Evolutionary conservation across 2,888 invertebrate genomes (phyloP), one percentile per base, ranked within the genome.

Genomic region (Chrysina gloriosa): DNA sequence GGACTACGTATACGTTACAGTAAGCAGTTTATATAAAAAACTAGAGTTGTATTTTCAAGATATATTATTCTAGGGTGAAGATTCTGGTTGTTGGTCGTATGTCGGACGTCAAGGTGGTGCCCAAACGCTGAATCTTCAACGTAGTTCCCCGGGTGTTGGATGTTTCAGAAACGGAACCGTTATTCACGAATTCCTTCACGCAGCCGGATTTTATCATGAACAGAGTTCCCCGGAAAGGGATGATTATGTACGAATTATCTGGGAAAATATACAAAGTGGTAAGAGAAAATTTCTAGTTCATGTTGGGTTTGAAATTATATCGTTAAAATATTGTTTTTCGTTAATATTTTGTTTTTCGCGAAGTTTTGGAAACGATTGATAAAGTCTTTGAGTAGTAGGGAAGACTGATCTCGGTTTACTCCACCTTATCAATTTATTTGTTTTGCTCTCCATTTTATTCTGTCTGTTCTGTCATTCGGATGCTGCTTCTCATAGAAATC

Each of bases 171-270:
- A 86, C 68, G 90, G 92, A 14, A 90, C 90, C 5, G 86, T 92
- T 2, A 86, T 91, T 3, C 93, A 95, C 77, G 94, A 94, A 80
- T 85, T 94, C 78, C 85, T 94, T 75, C 94, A 94, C 77, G 90
- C 92, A 0, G 80, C 93, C 1, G 94, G 94, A 0, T 94, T 94
- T 81, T 92, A 91, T 79, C 94, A 95, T 77, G 93, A 94, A 83
- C 94, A 94, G 78, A 92, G 91, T 77, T 87, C 93, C 19, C 88
- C 89, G n/a, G 90, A 94, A 80, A 86, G 95, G 71, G 93, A 94
- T 77, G 86, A 90, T 1, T 93, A 86, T 79, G 90, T 95, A 1
- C 86, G 86, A 71, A 92, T 94, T 72, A 81, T 89, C 56, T 92
- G 90, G 89, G 88, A 90, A 48, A 93, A 94, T 77, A 91, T 92